Evolutionary conservation across 2,113 vertebrate genomes (phyloP).

Genomic region (Origma solitaria): DNA sequence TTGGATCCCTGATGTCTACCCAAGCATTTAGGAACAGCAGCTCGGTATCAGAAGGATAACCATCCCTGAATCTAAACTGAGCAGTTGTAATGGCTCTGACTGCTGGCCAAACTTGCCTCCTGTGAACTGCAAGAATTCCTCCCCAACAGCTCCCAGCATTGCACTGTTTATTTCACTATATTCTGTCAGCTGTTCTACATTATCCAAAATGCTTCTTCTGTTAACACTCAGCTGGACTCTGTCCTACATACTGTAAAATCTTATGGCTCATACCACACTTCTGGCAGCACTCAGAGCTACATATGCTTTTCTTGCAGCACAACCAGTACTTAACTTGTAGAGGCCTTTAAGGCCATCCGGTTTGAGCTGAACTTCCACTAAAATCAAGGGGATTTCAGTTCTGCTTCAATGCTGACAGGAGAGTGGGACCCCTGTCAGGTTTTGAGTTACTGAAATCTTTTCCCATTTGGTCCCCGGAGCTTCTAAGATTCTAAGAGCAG

Average conservation of each 20-base stretch:
- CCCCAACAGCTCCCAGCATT: conserved; percentile 12
- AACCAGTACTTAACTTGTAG: conserved; percentile 58
- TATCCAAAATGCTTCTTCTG: conserved; percentile 61
- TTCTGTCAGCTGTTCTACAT: conserved; percentile 67
- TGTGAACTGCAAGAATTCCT: conserved; percentile 51
- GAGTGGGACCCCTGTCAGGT: not conserved
- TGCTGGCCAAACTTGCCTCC: conserved; percentile 50
- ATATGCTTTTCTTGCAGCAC: conserved; percentile 67
- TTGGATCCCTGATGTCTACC: not conserved
- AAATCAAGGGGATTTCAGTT: conserved; percentile 40
- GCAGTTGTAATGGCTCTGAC: conserved; percentile 9
- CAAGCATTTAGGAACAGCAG: not conserved
- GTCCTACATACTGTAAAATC: conserved; percentile 71
- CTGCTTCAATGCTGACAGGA: not conserved
- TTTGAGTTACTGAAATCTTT: conserved; percentile 43
- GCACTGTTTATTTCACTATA: conserved; percentile 58
- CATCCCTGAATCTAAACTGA: not conserved
- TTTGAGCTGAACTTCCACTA: conserved; percentile 47
- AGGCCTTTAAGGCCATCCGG: conserved; percentile 54
- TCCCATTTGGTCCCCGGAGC: conserved; percentile 20
- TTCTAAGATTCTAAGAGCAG: conserved; percentile 57
- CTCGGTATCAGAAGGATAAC: not conserved
- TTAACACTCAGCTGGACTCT: conserved; percentile 66
- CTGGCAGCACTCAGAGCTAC: conserved; percentile 60
- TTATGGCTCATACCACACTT: conserved; percentile 64